These are phyloP conservation scores for Laupala kohalensis DNA, from an alignment of 1,140 invertebrate species.

Conservation along the genomic window DNA sequence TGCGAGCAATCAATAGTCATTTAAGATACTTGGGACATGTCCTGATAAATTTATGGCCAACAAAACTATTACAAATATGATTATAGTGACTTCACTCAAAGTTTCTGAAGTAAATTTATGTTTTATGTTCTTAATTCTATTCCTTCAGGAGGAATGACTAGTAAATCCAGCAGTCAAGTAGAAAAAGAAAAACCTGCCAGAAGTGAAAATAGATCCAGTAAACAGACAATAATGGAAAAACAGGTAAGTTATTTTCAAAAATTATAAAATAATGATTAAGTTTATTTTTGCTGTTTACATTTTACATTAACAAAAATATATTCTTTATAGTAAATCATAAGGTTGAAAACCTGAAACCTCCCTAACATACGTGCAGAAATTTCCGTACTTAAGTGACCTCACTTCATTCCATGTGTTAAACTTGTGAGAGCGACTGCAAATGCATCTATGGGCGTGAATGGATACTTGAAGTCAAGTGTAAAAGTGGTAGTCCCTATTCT, in stretches of 20 bases:
- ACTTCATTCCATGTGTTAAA: slow-evolving; percentile 5
- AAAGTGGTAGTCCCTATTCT: not conserved
- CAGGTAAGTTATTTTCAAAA: slow-evolving; percentile 37
- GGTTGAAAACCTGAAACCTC: too few species aligned
- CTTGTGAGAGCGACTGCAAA: slow-evolving; percentile 2
- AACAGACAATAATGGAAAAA: slow-evolving; percentile 59
- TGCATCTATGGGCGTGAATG: not conserved
- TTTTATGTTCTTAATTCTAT: too few species aligned
- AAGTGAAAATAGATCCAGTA: slow-evolving; percentile 31
- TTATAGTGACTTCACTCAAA: too few species aligned
- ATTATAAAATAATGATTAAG: too few species aligned
- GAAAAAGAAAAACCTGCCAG: slow-evolving; percentile 31
- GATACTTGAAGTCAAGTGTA: not conserved
- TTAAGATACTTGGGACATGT: too few species aligned
- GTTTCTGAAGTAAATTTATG: too few species aligned
- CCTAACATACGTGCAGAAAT: too few species aligned
- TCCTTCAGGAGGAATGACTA: not conserved
- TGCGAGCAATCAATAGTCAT: too few species aligned
- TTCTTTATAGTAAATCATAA: too few species aligned
- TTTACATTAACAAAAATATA: not conserved
- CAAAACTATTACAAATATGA: too few species aligned
- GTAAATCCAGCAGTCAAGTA: slow-evolving; percentile 22
- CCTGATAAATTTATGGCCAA: too few species aligned
- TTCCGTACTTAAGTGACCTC: not conserved
- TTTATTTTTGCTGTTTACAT: not conserved